Evolutionary conservation across 2,113 vertebrate genomes (phyloP), one percentile per base, ranked within the genome.

Genomic region (Polyodon spathula): DNA sequence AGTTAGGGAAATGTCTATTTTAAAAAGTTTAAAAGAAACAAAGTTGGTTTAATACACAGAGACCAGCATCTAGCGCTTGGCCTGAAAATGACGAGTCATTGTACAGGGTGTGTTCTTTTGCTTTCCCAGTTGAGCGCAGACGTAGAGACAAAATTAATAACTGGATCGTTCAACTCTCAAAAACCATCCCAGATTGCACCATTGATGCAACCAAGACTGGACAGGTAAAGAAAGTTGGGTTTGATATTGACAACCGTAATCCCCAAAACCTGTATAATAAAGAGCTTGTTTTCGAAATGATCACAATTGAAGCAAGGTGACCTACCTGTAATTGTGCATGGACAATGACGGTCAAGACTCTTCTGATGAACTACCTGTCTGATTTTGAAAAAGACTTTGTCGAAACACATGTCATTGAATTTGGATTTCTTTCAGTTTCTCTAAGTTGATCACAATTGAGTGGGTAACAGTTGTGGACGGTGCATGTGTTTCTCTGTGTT

Each of bases 101-200:
- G 1, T 50, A 42, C 11, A 8, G 8, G 14, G 56, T 16, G 4
- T 44, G 60, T 62, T 27, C 12, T 46, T 11, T 17, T 54, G 41
- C 41, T 10, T 2, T 0, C 40, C 54, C 69, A 97, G 94, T 97
- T 71, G 94, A 95, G 70, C 90, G 93, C 17, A 79, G 93, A 17
- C 90, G 94, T 61, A 67, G 94, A 54, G 94, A 97, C 77, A 95
- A 97, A 73, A 97, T 97, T 63, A 95, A 97, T 76, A 97, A 97
- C 78, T 95, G 94, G 94, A 97, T 97, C 0, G 94, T 97, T 66
- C 93, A 95, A 78, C 86, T 97, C 16, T 97, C 94, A 1, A 97
- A 97, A 77, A 88, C 91, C 67, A 95, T 97, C 77, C 94, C 93
- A 0, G 93, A 97, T 78, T 95, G 94, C 66, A 93, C 91, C 37